A percentile compares a stretch with the other conserved stretches of the same genome.
Conservation (phyloP, 64 coral and sea anemone species). For the Dendronephthya gigantea region DNA sequence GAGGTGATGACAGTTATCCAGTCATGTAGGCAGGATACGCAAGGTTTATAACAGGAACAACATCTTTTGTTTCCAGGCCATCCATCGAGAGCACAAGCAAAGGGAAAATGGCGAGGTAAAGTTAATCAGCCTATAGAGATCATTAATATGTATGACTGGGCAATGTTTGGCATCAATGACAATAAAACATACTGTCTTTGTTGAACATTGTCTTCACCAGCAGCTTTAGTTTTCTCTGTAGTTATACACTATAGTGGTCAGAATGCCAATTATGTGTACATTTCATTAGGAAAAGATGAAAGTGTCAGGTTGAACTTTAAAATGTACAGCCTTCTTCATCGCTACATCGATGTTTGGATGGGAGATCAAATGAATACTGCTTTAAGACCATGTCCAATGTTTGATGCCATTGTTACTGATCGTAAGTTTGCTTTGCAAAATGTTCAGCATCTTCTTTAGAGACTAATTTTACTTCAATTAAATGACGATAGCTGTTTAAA, state of each 20-base stretch:
- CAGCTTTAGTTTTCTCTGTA: too few relatives aligned
- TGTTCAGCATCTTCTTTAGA: too few relatives aligned
- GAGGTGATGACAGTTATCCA: slow-evolving; percentile 36
- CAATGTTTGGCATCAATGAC: too few relatives aligned
- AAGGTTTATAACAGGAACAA: background rate
- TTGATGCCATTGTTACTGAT: slow-evolving; percentile 94
- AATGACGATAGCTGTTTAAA: too few relatives aligned
- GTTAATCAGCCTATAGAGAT: too few relatives aligned
- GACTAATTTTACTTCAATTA: too few relatives aligned
- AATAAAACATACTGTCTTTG: too few relatives aligned
- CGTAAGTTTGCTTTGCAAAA: slow-evolving; percentile 54
- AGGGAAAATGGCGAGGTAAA: slow-evolving; percentile 75
- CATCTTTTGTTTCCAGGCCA: slow-evolving; percentile 41
- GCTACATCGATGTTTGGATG: slow-evolving; percentile 62
- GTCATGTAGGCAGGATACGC: too few relatives aligned
- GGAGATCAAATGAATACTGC: slow-evolving; percentile 56
- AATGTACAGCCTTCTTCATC: slow-evolving; percentile 46
- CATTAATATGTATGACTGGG: too few relatives aligned
- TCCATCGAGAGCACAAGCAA: slow-evolving; percentile 58
- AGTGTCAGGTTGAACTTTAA: slow-evolving; percentile 59
- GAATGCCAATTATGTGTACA: background rate
- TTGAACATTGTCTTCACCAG: too few relatives aligned
- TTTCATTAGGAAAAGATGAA: slow-evolving; percentile 53
- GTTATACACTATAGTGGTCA: too few relatives aligned
- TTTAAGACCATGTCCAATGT: slow-evolving; percentile 50